phyloP scores from a whole-genome alignment of 2,113 vertebrate species.

The Pogona vitticeps region DNA sequence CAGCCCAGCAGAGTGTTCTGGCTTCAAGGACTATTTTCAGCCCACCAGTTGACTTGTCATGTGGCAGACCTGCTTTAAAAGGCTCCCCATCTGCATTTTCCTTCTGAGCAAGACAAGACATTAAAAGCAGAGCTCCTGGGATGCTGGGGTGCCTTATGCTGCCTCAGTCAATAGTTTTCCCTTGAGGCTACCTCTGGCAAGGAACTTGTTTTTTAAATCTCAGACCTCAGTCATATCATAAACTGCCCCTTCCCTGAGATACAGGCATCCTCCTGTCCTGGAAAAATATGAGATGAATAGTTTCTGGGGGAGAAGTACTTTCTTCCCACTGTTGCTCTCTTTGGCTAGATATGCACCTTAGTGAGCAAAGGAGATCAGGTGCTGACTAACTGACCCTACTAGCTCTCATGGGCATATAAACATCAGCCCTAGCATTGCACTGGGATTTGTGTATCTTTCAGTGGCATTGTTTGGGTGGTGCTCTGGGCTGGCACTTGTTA shows the following conservation, averaged over 20 bases:
- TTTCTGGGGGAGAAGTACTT: neutral
- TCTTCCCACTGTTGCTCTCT: neutral
- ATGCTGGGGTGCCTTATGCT: neutral
- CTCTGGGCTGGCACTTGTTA: too few relatives aligned
- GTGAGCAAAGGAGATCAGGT: neutral
- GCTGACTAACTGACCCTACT: neutral
- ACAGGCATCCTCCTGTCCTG: neutral
- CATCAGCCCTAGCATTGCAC: neutral
- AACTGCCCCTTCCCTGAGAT: neutral
- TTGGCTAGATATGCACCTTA: neutral
- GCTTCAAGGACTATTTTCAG: neutral
- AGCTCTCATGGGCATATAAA: neutral
- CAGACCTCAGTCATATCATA: neutral
- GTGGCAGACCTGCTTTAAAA: neutral
- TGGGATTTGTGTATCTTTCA: neutral
- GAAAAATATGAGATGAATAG: too few relatives aligned
- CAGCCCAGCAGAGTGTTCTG: neutral
- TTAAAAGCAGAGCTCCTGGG: neutral
- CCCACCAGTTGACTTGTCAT: neutral
- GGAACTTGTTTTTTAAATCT: neutral
- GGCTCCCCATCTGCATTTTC: neutral
- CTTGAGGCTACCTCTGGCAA: neutral
- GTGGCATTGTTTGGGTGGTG: neutral
- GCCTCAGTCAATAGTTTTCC: neutral
- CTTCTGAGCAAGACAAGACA: too few relatives aligned